phyloP scores from a whole-genome alignment of 2,797 vertebrate species.

The Malacoctenus gilli region DNA sequence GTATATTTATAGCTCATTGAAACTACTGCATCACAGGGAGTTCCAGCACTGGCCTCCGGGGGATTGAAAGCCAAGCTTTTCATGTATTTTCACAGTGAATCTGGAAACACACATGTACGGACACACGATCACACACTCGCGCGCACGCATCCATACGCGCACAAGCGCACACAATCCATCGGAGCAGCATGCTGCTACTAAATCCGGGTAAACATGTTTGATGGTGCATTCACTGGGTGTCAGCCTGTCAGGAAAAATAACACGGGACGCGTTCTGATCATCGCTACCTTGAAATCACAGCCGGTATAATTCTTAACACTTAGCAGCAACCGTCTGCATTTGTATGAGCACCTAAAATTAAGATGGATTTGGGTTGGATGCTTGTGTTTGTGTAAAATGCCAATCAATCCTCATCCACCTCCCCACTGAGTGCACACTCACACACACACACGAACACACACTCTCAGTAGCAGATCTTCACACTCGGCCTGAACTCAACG shows the following conservation, averaged over 20 bases:
- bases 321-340: constrained; percentile 37
- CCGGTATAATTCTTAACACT: constrained; percentile 51
- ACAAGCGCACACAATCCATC: constrained; percentile 31
- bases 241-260: constrained; percentile 69
- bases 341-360: constrained; percentile 47
- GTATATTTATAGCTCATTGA: constrained; percentile 75
- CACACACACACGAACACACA: constrained; percentile 5
- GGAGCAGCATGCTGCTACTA: constrained; percentile 45
- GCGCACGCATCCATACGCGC: not conserved
- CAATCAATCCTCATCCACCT: constrained; percentile 18
- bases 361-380: constrained; percentile 38
- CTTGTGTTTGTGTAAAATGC: constrained; percentile 37
- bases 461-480: not conserved
- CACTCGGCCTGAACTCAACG: constrained; percentile 28
- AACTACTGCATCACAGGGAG: constrained; percentile 74
- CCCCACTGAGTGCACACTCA: not conserved
- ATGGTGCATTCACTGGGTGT: constrained; percentile 62
- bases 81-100: constrained; percentile 69
- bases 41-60: constrained; percentile 63
- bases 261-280: constrained; percentile 56
- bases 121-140: constrained; percentile 3
- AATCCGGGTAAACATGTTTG: constrained; percentile 65
- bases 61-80: constrained; percentile 67
- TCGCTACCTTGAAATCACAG: constrained; percentile 62
- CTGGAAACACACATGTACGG: constrained; percentile 8